Evolutionary conservation across 2,113 vertebrate genomes (phyloP).

Genomic region (Mus spicilegus): DNA sequence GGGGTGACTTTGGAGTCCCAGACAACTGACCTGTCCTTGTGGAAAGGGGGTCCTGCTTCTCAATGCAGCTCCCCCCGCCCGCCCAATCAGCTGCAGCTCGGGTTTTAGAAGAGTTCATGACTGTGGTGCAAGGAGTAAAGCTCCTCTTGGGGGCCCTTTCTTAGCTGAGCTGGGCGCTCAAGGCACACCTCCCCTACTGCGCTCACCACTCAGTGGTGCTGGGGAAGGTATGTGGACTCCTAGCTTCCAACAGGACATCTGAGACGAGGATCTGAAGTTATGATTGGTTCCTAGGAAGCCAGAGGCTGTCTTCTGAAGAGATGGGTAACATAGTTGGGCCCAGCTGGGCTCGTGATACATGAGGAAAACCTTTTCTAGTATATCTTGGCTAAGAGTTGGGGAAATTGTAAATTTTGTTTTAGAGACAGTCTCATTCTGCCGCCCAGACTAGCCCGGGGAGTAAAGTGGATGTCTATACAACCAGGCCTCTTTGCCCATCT

Average conservation of each 20-base stretch:
- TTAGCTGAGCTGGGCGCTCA: neutral
- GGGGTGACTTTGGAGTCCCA: neutral
- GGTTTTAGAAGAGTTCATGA: neutral
- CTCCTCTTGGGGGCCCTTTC: neutral
- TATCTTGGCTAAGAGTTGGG: neutral
- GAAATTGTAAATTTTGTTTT: neutral
- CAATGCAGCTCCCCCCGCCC: neutral
- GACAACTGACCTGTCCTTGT: neutral
- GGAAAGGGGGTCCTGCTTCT: neutral
- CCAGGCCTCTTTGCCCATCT: neutral
- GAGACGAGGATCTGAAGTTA: neutral
- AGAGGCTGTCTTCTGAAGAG: neutral
- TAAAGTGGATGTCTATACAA: neutral
- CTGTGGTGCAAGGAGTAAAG: neutral
- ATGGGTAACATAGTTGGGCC: accelerated
- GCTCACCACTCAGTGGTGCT: neutral
- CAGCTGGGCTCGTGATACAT: neutral
- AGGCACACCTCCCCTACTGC: accelerated
- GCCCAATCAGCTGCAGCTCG: accelerated
- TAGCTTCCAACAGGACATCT: neutral
- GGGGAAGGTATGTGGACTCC: neutral
- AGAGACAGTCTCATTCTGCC: neutral
- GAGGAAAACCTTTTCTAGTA: neutral
- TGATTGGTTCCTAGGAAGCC: neutral
- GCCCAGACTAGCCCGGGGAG: neutral